Evolutionary conservation across 2,888 invertebrate species (phyloP).

Genomic region (Polyommatus iphigenia): DNA sequence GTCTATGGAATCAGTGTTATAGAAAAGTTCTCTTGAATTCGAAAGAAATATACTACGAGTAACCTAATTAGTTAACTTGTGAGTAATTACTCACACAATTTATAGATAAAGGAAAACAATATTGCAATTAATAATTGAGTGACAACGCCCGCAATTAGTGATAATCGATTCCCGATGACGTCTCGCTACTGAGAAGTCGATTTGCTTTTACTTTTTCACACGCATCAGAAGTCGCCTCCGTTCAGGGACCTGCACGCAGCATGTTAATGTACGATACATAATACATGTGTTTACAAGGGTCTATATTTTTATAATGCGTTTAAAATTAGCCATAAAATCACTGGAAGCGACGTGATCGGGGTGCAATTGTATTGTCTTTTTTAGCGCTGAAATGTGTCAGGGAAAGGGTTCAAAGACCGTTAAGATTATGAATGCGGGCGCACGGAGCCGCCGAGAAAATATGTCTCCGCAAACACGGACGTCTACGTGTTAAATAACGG

Average conservation of each 20-base stretch:
- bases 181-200: slow-evolving; percentile 38
- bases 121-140: slow-evolving; percentile 13
- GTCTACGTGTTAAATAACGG: slow-evolving; percentile 59
- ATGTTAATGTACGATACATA: slow-evolving; percentile 74
- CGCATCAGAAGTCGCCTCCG: slow-evolving; percentile 64
- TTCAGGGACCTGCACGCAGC: slow-evolving; percentile 63
- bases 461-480: slow-evolving; percentile 69
- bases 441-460: slow-evolving; percentile 69
- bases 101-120: slow-evolving; percentile 12
- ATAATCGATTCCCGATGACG: slow-evolving; percentile 21
- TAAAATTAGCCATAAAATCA: slow-evolving; percentile 57
- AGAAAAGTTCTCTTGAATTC: background rate
- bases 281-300: slow-evolving; percentile 77
- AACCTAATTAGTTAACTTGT: background rate
- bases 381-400: slow-evolving; percentile 56
- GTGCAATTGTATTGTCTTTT: slow-evolving; percentile 35
- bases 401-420: slow-evolving; percentile 66
- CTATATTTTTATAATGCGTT: slow-evolving; percentile 63
- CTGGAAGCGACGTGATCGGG: slow-evolving; percentile 46
- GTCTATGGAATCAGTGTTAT: background rate
- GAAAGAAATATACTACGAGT: background rate
- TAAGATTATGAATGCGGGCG: slow-evolving; percentile 70
- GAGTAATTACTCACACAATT: background rate
- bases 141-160: slow-evolving; percentile 11
- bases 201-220: slow-evolving; percentile 73